phyloP scores from a whole-genome alignment of 1,140 invertebrate species.

The Heliconius himera region DNA sequence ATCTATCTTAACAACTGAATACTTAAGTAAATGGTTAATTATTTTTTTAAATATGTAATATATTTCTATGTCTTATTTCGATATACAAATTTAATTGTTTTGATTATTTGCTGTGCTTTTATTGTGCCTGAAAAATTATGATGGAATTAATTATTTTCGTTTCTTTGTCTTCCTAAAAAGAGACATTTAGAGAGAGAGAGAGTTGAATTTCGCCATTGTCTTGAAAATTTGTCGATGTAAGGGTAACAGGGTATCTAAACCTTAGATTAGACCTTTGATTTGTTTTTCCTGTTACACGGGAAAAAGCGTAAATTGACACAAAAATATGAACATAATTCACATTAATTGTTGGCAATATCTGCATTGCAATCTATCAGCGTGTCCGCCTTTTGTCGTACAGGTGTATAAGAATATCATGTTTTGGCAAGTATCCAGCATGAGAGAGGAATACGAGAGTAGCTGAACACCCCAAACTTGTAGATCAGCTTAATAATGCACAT shows the following conservation, averaged over 20 bases:
- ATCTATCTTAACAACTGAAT: constrained; percentile 4
- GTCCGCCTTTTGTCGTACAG: not conserved
- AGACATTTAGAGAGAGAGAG: too few species aligned
- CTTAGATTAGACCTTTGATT: too few species aligned
- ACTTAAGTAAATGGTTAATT: not conserved
- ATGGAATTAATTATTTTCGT: too few species aligned
- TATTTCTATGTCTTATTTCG: not conserved
- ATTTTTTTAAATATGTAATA: not conserved
- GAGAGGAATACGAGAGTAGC: constrained; percentile 10
- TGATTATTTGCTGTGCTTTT: not conserved
- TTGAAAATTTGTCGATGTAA: too few species aligned
- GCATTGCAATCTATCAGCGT: not conserved
- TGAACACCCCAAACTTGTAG: constrained; percentile 1
- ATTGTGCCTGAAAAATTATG: too few species aligned
- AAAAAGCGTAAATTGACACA: not conserved
- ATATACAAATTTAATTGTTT: not conserved
- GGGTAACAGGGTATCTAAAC: too few species aligned
- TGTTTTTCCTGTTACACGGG: too few species aligned
- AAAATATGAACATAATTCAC: not conserved
- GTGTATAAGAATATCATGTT: constrained; percentile 25
- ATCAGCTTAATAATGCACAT: constrained; percentile 5
- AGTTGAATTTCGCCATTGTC: too few species aligned
- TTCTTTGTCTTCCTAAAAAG: too few species aligned
- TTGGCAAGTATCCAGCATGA: constrained; percentile 17
- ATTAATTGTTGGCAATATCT: not conserved